Percentiles rank a stretch among this genome's conserved stretches.
phyloP scores from a whole-genome alignment of 2,888 invertebrate species.

The Ichneumon xanthorius region DNA sequence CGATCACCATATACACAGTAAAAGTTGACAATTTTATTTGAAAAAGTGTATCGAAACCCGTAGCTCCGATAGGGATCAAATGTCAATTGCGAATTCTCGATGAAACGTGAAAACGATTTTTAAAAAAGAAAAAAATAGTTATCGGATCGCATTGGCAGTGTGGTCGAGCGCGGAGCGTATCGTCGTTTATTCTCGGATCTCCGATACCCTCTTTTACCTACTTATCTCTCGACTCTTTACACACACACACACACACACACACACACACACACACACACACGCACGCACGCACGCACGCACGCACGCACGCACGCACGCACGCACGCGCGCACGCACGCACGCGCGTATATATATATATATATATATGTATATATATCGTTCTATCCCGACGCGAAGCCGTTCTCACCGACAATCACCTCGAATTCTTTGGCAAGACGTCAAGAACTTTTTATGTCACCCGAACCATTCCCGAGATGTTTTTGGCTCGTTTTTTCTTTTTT shows the following conservation, averaged over 20 bases:
- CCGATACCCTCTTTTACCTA: constrained; percentile 26
- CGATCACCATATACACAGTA: not conserved
- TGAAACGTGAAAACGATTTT: constrained; percentile 17
- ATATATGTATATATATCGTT: constrained; percentile 7
- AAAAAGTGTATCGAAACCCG: not conserved
- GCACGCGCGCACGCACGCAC: too few species aligned
- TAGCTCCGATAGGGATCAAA: not conserved
- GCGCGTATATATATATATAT: too few species aligned
- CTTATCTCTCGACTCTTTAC: not conserved
- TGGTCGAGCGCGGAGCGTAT: constrained; percentile 37
- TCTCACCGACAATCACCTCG: constrained; percentile 65
- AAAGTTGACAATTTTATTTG: constrained; percentile 6
- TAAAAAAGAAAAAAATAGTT: constrained; percentile 37
- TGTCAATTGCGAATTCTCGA: constrained; percentile 20
- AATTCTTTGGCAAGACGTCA: constrained; percentile 65
- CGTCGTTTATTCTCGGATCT: constrained; percentile 65
- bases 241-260: not conserved
- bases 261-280: too few species aligned
- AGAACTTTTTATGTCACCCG: constrained; percentile 64
- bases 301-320: not conserved
- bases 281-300: too few species aligned
- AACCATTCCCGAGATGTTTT: constrained; percentile 51
- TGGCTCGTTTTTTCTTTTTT: constrained; percentile 27
- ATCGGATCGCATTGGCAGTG: constrained; percentile 47
- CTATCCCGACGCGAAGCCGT: constrained; percentile 45